These are phyloP conservation scores for Lepidurus packardi DNA, from an alignment of 1,140 invertebrate genomes.

Conservation along the genomic window DNA sequence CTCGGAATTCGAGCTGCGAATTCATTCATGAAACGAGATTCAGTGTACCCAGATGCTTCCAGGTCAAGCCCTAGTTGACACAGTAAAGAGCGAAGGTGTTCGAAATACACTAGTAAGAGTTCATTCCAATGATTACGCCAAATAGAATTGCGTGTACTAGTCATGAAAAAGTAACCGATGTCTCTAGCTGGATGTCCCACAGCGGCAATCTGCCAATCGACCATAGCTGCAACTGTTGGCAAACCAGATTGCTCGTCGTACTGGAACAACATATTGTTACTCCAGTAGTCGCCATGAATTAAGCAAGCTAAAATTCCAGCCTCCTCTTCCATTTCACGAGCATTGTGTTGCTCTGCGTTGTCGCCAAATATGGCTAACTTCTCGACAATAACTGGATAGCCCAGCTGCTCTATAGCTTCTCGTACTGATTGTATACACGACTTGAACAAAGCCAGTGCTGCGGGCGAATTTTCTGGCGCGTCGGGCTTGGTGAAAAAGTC, in stretches of 20 bases:
- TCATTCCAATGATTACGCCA: background rate
- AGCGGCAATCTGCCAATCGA: conserved; percentile 31
- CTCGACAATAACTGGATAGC: background rate
- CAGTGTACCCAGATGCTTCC: background rate
- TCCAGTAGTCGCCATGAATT: conserved; percentile 34
- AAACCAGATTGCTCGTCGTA: conserved; percentile 31
- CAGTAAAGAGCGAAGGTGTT: background rate
- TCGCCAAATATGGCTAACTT: background rate
- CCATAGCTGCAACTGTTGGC: background rate
- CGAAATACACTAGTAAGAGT: background rate
- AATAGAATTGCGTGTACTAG: conserved; percentile 14
- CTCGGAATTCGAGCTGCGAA: background rate
- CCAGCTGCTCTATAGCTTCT: background rate
- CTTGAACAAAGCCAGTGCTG: background rate
- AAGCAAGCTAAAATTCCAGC: conserved; percentile 27
- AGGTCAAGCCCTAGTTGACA: background rate
- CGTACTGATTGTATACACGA: background rate
- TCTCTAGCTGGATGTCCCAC: conserved; percentile 32
- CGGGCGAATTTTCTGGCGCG: background rate
- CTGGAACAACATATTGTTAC: conserved; percentile 34
- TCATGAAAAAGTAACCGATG: conserved; percentile 31
- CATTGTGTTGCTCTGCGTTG: background rate
- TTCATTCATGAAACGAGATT: background rate
- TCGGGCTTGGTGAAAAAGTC: background rate
- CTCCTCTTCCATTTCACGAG: background rate